Evolutionary conservation across 2,888 invertebrate species (phyloP).

Genomic region (Epinotia bilunana): DNA sequence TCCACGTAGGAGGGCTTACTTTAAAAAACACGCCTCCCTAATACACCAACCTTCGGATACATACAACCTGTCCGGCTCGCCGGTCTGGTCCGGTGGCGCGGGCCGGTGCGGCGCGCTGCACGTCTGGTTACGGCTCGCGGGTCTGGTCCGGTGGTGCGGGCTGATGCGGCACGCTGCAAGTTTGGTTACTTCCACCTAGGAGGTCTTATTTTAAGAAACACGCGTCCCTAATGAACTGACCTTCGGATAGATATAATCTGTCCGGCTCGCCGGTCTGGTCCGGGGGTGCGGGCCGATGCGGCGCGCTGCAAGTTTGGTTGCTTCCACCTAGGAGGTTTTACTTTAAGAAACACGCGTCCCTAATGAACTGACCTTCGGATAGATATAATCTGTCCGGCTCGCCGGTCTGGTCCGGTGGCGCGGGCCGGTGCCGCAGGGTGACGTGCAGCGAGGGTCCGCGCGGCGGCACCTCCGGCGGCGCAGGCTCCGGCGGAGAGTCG

Average conservation of each 20-base stretch:
- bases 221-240: slow-evolving; percentile 54
- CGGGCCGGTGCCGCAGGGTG: slow-evolving; percentile 79
- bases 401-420: slow-evolving; percentile 75
- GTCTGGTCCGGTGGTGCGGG: slow-evolving; percentile 75
- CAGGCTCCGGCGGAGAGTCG: slow-evolving; percentile 93
- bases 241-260: slow-evolving; percentile 78
- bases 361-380: slow-evolving; percentile 71
- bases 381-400: slow-evolving; percentile 79
- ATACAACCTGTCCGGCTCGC: slow-evolving; percentile 77
- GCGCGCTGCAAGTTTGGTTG: slow-evolving; percentile 47
- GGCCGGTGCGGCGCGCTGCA: slow-evolving; percentile 69
- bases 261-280: slow-evolving; percentile 81
- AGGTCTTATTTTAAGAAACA: not conserved
- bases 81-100: slow-evolving; percentile 74
- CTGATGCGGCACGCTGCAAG: slow-evolving; percentile 66
- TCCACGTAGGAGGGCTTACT: not conserved
- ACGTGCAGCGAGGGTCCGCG: slow-evolving; percentile 92
- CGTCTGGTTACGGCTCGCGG: slow-evolving; percentile 62
- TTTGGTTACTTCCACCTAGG: not conserved
- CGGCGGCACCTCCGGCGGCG: slow-evolving; percentile 94
- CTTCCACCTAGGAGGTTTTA: not conserved
- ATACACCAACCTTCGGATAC: slow-evolving; percentile 74
- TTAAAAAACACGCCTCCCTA: not conserved
- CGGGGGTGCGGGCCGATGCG: slow-evolving; percentile 72
- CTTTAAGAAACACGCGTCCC: not conserved